Evolutionary conservation across 2,888 invertebrate species (phyloP), one percentile per base, ranked within the genome.

Genomic region (Hypomecis punctinalis): DNA sequence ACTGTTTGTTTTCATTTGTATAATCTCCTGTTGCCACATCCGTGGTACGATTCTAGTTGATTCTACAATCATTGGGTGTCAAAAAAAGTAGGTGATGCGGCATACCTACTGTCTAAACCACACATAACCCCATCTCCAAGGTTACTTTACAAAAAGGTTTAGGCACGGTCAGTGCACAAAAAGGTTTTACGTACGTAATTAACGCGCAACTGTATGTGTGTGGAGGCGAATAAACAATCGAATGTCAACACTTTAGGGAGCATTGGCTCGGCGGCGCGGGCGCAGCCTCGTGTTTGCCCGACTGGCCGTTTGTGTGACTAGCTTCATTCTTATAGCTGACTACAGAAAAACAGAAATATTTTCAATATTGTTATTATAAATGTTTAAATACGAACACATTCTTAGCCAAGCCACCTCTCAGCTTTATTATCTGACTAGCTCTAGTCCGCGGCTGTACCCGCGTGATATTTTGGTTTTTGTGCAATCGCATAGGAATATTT

Each of bases 231-330:
- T 84, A 90, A 89, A 92, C 91, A 91, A 85, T 86, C 84, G 80
- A 85, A 78, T 80, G 91, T 91, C 86, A 91, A 91, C 88, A 92
- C 91, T 91, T 76, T 79, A 91, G 77, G 88, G 91, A 86, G 85
- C 91, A 90, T 89, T 90, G 91, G 90, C 91, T 85, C 76, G 80
- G 71, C 81, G 78, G 78, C 64, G 46, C 55, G 55, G 46, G 45
- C 71, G 75, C 78, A 78, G 70, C 45, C 46, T 70, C 62, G 65
- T 72, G 70, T 76, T 73, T 71, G 71, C 72, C 73, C 66, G 70
- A 74, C 73, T 9, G 66, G 53, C 39, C 7, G 53, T 37, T 23
- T 55, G 58, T 51, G 56, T 54, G 53, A 53, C 51, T 57, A 52
- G 56, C 52, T 63, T 61, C 40, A 53, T 61, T 42, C 55, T 57